Percentiles rank a stretch among this genome's conserved stretches.
Conservation (phyloP, 23 tunicate species). For the Diplosoma virens region DNA sequence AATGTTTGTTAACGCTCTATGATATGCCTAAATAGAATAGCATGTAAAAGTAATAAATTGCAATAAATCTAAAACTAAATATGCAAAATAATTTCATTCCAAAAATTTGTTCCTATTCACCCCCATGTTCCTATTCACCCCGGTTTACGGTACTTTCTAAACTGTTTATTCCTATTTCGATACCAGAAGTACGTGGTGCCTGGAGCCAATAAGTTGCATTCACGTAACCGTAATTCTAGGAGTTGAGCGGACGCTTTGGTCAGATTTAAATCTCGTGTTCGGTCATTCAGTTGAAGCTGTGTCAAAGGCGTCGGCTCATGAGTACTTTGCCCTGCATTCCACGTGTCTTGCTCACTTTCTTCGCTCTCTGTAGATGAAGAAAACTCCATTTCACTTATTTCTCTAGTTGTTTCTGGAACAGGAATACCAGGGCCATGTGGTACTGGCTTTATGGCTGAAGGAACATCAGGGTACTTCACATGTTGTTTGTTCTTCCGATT, state of each 20-base stretch:
- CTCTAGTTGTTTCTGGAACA: constrained; percentile 15
- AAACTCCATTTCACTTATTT: constrained; percentile 9
- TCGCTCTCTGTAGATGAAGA: constrained; percentile 39
- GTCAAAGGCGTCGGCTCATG: constrained; percentile 5
- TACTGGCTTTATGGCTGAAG: constrained; percentile 18
- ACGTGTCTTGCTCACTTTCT: constrained; percentile 26
- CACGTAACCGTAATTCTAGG: constrained; percentile 27
- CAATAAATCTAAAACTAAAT: too few relatives aligned
- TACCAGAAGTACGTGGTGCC: constrained; percentile 24
- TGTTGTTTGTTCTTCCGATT: constrained; percentile 3
- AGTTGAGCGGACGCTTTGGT: constrained; percentile 34
- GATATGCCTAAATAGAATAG: too few relatives aligned
- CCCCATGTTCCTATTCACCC: too few relatives aligned
- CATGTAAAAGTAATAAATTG: too few relatives aligned
- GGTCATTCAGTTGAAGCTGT: constrained; percentile 8
- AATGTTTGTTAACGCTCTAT: too few relatives aligned
- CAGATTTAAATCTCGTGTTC: constrained; percentile 30
- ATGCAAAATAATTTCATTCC: too few relatives aligned
- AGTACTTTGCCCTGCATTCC: constrained; percentile 15
- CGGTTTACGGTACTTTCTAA: too few relatives aligned
- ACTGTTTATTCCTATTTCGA: constrained; percentile 19
- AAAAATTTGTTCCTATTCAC: too few relatives aligned
- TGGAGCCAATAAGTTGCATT: constrained; percentile 21
- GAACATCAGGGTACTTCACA: constrained; percentile 31
- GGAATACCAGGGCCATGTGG: constrained; percentile 14